These are phyloP conservation scores for Atrichornis clamosus DNA, from an alignment of 2,113 vertebrate species.

Conservation along the genomic window DNA sequence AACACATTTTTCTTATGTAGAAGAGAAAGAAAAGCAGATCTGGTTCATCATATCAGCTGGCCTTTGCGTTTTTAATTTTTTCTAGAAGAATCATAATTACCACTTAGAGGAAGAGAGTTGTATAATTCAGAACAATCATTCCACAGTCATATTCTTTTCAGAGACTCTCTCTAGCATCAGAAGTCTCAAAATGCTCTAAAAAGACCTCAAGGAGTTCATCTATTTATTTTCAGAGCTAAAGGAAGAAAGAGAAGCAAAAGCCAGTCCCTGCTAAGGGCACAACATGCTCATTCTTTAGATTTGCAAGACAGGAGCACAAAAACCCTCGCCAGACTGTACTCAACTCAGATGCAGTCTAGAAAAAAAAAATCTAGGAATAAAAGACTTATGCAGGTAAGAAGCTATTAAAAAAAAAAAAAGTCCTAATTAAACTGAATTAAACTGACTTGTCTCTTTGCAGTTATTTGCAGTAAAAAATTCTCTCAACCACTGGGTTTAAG, in stretches of 20 bases:
- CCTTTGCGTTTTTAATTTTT: background rate
- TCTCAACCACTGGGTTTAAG: background rate
- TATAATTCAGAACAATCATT: background rate
- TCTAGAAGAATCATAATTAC: constrained; percentile 6
- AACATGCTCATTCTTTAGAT: background rate
- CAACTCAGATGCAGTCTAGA: background rate
- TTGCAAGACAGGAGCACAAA: background rate
- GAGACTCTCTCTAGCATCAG: background rate
- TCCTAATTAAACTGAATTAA: background rate
- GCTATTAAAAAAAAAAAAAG: background rate
- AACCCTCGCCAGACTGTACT: background rate
- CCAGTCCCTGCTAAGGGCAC: background rate
- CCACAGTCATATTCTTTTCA: background rate
- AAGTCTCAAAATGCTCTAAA: background rate
- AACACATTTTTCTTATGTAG: background rate
- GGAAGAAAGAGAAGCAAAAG: constrained; percentile 1
- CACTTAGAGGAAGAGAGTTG: background rate
- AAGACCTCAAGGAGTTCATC: background rate
- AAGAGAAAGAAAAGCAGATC: background rate
- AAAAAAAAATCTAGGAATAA: background rate
- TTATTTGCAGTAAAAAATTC: background rate
- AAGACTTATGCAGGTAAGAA: background rate
- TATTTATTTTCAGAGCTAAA: constrained; percentile 6
- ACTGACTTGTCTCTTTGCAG: background rate
- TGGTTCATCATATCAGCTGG: background rate